Base-by-base conservation (phyloP, 2,888 invertebrate genomes). In the Troides oblongomaculatus region DNA sequence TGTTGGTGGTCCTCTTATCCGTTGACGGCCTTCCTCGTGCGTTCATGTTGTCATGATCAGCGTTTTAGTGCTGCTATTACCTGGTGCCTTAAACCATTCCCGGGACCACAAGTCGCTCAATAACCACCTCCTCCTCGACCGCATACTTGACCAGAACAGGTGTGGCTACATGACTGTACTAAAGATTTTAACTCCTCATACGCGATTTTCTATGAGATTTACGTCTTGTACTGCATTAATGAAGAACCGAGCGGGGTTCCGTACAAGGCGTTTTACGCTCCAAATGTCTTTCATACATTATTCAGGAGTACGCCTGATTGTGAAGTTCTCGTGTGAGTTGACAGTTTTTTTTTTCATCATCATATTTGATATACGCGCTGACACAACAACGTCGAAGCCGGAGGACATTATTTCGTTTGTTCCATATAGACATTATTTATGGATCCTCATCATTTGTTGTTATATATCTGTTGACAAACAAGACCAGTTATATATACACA, bases 251-350 rank as follows among this genome's bases (percentile, higher is more conserved):
- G 23, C 12, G 17, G 14, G 46, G 46, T 17, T 23, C 8, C 23
- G 62, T 23, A 46, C n/a, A 23, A 21, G 46, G 17, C 50, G 43
- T 25, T 46, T 50, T 46, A 46, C 62, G 46, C 46, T 62, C 46
- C 7, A 62, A 62, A 62, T 62, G 62, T 46, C 46, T 50, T 30
- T 50, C 14, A 62, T 62, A 50, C 62, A 62, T 62, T 62, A 62
- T 62, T 43, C 46, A 62, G 46, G 23, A 46, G 62, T 23, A 50
- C 25, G 50, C 46, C 62, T 50, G 46, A 62, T 62, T 62, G 23
- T 62, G 62, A 23, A 62, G 46, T 46, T 18, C 62, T 46, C 62
- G 21, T 62, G 23, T 62, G 62, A 62, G 7, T 12, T 23, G 23
- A 62, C 62, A 56, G 43, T 21, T 39, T 61, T 61, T 46, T 46